Evolutionary conservation across 2,888 invertebrate genomes (phyloP).

Genomic region (Agrotis puta): DNA sequence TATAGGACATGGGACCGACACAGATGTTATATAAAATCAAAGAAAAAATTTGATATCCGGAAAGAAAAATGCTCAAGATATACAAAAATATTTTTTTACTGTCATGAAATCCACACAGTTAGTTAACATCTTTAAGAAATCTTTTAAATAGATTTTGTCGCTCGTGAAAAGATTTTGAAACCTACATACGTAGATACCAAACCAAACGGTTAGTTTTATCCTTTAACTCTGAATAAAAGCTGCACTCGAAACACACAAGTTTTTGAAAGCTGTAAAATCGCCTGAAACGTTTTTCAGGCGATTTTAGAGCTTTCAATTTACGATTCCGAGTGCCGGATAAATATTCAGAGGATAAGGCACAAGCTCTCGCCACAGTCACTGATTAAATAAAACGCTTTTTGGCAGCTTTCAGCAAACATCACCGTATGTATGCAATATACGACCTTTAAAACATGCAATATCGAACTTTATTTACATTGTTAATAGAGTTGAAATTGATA

Average conservation of each 20-base stretch:
- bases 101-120: too few relatives aligned
- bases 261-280: constrained; percentile 9
- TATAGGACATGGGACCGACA: background rate
- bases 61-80: background rate
- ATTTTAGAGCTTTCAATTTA: constrained; percentile 12
- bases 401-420: constrained; percentile 25
- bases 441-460: background rate
- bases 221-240: background rate
- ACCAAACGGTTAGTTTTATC: background rate
- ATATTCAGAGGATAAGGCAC: constrained; percentile 52
- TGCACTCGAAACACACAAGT: too few relatives aligned
- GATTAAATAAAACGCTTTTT: constrained; percentile 48
- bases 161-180: background rate
- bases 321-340: constrained; percentile 36
- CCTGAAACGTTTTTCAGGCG: background rate
- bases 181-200: too few relatives aligned
- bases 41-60: background rate
- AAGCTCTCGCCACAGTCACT: constrained; percentile 37
- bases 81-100: background rate
- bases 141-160: background rate
- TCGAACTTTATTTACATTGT: background rate
- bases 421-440: constrained; percentile 1
- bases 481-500: background rate
- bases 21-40: background rate
- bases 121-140: too few relatives aligned